Percentiles rank a stretch among this genome's conserved stretches.
phyloP scores from a whole-genome alignment of 1,140 invertebrate species.

The Dendroctonus valens region DNA sequence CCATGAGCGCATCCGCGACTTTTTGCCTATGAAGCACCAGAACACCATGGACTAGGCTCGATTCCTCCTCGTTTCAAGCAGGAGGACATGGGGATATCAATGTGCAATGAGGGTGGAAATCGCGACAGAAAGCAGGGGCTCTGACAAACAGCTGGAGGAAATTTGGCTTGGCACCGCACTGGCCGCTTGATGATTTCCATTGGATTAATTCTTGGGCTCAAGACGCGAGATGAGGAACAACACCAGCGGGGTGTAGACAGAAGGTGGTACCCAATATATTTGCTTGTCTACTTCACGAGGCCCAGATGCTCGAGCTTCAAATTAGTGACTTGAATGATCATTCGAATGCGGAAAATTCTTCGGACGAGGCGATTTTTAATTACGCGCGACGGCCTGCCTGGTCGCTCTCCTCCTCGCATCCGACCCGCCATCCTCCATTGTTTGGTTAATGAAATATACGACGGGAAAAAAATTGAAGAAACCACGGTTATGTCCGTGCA shows the following conservation, averaged over 20 bases:
- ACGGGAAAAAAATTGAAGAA: constrained; percentile 5
- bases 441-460: constrained; percentile 20
- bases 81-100: too few species aligned
- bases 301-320: constrained; percentile 10
- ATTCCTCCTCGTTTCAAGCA: too few species aligned
- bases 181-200: constrained; percentile 12
- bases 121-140: too few species aligned
- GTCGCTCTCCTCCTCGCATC: too few species aligned
- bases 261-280: constrained; percentile 13
- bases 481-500: constrained; percentile 4
- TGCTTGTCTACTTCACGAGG: constrained; percentile 17
- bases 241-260: constrained; percentile 29
- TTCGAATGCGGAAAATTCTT: too few species aligned
- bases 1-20: constrained; percentile 3
- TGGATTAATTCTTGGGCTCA: constrained; percentile 20
- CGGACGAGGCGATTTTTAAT: too few species aligned
- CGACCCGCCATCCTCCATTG: constrained; percentile 3
- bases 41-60: too few species aligned
- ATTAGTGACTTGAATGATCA: constrained; percentile 4
- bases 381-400: too few species aligned
- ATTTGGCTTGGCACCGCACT: constrained; percentile 7
- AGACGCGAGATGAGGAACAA: constrained; percentile 15
- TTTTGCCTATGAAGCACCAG: too few species aligned
- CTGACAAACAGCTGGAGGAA: too few species aligned
- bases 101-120: too few species aligned